These are phyloP conservation scores for Athetis lepigone DNA, from an alignment of 2,888 invertebrate species.

Conservation along the genomic window DNA sequence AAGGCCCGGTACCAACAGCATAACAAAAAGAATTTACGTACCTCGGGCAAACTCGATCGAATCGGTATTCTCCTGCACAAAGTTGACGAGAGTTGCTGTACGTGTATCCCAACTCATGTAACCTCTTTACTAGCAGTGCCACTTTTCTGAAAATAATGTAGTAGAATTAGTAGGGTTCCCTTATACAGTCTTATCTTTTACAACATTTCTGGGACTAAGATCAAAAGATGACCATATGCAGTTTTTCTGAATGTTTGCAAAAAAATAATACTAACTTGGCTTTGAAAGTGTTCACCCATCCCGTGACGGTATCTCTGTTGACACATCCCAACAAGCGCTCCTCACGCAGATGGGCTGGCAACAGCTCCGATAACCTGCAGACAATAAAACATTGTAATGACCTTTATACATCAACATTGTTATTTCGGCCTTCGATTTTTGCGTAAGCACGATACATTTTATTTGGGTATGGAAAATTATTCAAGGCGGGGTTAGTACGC, in stretches of 20 bases:
- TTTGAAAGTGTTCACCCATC: slow-evolving; percentile 95
- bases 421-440: slow-evolving; percentile 50
- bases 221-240: too few species aligned
- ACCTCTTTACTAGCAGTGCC: slow-evolving; percentile 82
- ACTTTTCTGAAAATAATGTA: slow-evolving; percentile 81
- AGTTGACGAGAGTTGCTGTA: slow-evolving; percentile 84
- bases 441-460: slow-evolving; percentile 46
- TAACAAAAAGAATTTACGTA: slow-evolving; percentile 52
- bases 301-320: slow-evolving; percentile 91
- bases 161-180: too few species aligned
- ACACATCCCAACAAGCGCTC: slow-evolving; percentile 92
- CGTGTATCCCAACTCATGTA: slow-evolving; percentile 84
- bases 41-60: slow-evolving; percentile 91
- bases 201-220: too few species aligned
- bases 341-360: slow-evolving; percentile 93
- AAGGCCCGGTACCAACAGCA: too few species aligned
- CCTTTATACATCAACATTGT: slow-evolving; percentile 51
- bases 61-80: slow-evolving; percentile 87
- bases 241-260: too few species aligned
- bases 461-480: slow-evolving; percentile 28
- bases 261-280: slow-evolving; percentile 89
- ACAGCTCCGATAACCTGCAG: slow-evolving; percentile 91
- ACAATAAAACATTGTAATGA: slow-evolving; percentile 51
- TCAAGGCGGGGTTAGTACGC: slow-evolving; percentile 5
- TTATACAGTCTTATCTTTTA: too few species aligned